phyloP scores from a whole-genome alignment of 2,113 vertebrate species.

The Dinomys branickii region DNA sequence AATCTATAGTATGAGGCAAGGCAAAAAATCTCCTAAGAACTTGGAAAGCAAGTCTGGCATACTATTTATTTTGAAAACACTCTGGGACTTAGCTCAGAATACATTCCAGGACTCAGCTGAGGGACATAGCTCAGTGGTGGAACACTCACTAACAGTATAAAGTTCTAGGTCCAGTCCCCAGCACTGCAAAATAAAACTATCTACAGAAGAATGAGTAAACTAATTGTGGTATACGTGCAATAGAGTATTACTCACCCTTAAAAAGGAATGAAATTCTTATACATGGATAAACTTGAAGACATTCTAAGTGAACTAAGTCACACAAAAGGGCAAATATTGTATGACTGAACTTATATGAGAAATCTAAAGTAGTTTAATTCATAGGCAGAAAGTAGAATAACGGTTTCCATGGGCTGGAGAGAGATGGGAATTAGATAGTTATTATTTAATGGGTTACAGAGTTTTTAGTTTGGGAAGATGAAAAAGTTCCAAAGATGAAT shows the following conservation, averaged over 20 bases:
- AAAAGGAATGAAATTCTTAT: not conserved
- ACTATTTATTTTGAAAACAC: not conserved
- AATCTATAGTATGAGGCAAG: not conserved
- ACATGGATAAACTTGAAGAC: not conserved
- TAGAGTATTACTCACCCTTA: constrained; percentile 22
- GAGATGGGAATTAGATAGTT: not conserved
- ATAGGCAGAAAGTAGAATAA: not conserved
- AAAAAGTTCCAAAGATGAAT: not conserved
- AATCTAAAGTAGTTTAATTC: not conserved
- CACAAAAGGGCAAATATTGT: not conserved
- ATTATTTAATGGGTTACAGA: not conserved
- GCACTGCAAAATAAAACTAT: not conserved
- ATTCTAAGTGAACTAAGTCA: not conserved
- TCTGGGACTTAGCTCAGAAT: not conserved
- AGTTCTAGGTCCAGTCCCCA: not conserved
- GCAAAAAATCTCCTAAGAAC: not conserved
- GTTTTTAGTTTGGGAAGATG: not conserved
- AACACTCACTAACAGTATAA: not conserved
- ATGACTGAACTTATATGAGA: not conserved
- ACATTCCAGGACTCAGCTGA: not conserved
- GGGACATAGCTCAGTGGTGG: not conserved
- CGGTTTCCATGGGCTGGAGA: not conserved
- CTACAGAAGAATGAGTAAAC: not conserved
- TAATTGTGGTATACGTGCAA: not conserved
- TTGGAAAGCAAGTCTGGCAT: not conserved